Evolutionary conservation across 2,797 vertebrate species (phyloP).

Genomic region (Amniataba percoides): DNA sequence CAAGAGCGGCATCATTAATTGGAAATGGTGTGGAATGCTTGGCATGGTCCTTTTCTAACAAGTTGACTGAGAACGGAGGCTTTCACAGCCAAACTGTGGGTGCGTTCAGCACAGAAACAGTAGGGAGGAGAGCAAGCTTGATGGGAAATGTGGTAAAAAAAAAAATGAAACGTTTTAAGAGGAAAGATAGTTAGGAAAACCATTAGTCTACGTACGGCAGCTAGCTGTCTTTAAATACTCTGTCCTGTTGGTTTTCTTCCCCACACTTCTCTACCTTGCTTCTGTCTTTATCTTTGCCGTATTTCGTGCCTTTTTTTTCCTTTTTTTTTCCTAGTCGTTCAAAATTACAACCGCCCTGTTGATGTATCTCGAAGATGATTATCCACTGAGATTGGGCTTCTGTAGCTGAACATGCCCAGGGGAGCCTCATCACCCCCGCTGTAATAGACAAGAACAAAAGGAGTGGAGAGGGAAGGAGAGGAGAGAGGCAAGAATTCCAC

Average conservation of each 20-base stretch:
- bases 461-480: constrained; percentile 66
- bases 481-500: constrained; percentile 78
- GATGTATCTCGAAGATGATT: constrained; percentile 81
- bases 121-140: constrained; percentile 60
- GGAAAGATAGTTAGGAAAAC: constrained; percentile 20
- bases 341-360: constrained; percentile 75
- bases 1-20: constrained; percentile 83
- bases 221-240: constrained; percentile 18
- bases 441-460: constrained; percentile 81
- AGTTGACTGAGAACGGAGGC: constrained; percentile 73
- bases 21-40: constrained; percentile 82
- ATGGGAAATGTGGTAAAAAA: constrained; percentile 40
- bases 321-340: constrained; percentile 51
- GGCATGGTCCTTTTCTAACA: constrained; percentile 77
- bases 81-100: constrained; percentile 72
- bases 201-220: constrained; percentile 12
- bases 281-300: constrained; percentile 22
- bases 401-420: constrained; percentile 74
- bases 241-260: constrained; percentile 24
- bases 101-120: constrained; percentile 61
- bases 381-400: constrained; percentile 79
- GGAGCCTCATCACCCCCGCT: constrained; percentile 77
- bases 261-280: neutral
- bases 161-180: constrained; percentile 32
- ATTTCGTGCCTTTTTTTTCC: constrained; percentile 7